phyloP scores from a whole-genome alignment of 2,113 vertebrate species.

The Ictidomys tridecemlineatus region DNA sequence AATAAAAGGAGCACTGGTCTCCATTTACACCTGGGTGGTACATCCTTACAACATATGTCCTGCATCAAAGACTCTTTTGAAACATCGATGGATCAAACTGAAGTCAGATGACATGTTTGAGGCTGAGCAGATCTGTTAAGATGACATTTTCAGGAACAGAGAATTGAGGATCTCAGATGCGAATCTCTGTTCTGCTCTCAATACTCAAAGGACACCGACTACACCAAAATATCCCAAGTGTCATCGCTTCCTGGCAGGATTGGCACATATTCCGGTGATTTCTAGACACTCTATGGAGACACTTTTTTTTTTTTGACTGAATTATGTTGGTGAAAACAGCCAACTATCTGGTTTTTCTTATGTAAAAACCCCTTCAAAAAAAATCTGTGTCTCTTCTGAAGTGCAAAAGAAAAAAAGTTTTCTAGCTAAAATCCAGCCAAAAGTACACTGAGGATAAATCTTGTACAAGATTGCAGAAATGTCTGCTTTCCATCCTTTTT shows the following conservation, averaged over 20 bases:
- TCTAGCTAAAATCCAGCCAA: constrained; percentile 51
- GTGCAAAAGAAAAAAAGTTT: constrained; percentile 9
- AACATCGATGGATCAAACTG: constrained; percentile 49
- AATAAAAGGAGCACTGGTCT: constrained; percentile 10
- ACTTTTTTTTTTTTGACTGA: neutral
- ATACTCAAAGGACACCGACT: constrained; percentile 71
- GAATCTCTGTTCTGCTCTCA: constrained; percentile 53
- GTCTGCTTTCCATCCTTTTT: neutral
- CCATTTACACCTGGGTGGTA: neutral
- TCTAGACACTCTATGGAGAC: constrained; percentile 36
- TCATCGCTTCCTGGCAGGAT: constrained; percentile 55
- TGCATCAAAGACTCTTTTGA: constrained; percentile 42
- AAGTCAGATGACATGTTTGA: constrained; percentile 8
- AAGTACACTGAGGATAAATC: constrained; percentile 23
- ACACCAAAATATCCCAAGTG: constrained; percentile 58
- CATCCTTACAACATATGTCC: constrained; percentile 54
- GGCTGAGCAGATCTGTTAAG: constrained; percentile 58
- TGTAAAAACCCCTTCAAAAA: constrained; percentile 31
- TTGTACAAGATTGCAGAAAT: constrained; percentile 24
- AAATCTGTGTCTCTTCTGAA: constrained; percentile 2
- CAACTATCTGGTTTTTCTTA: constrained; percentile 9
- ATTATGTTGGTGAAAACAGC: constrained; percentile 35
- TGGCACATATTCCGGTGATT: neutral
- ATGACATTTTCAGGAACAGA: constrained; percentile 73
- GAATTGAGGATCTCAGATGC: neutral